Conservation (phyloP, 2,113 vertebrate species). For the Oxygymnocypris stewartii region DNA sequence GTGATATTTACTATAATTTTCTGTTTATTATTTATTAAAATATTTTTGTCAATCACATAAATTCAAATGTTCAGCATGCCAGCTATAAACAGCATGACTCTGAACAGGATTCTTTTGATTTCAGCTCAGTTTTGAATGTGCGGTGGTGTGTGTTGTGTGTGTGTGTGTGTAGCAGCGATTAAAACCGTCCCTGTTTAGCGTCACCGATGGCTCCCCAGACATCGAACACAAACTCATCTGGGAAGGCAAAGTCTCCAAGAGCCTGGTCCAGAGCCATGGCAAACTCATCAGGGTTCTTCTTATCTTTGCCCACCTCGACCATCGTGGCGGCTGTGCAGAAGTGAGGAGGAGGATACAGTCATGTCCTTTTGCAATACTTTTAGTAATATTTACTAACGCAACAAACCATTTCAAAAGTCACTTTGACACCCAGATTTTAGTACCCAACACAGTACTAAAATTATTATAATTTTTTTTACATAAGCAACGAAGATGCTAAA, state of each 20-base stretch:
- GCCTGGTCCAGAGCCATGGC: slow-evolving; percentile 88
- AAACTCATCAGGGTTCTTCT: slow-evolving; percentile 92
- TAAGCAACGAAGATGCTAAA: no score
- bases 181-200: slow-evolving; percentile 82
- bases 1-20: background rate
- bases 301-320: slow-evolving; percentile 93
- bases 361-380: background rate
- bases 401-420: background rate
- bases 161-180: slow-evolving; percentile 21
- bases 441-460: background rate
- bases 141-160: background rate
- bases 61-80: background rate
- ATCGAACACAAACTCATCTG: slow-evolving; percentile 95
- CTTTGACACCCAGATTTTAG: background rate
- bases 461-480: no score
- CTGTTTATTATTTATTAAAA: background rate
- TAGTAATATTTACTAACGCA: background rate
- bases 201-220: slow-evolving; percentile 95
- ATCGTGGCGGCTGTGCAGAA: slow-evolving; percentile 86
- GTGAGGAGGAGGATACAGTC: slow-evolving; percentile 13
- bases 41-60: background rate
- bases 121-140: background rate
- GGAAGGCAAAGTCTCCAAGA: slow-evolving; percentile 95
- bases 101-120: slow-evolving; percentile 28
- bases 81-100: background rate